Percentiles rank a stretch among this genome's conserved stretches.
These are phyloP conservation scores for Syngnathus scovelli DNA, from an alignment of 2,113 vertebrate genomes.

Conservation along the genomic window DNA sequence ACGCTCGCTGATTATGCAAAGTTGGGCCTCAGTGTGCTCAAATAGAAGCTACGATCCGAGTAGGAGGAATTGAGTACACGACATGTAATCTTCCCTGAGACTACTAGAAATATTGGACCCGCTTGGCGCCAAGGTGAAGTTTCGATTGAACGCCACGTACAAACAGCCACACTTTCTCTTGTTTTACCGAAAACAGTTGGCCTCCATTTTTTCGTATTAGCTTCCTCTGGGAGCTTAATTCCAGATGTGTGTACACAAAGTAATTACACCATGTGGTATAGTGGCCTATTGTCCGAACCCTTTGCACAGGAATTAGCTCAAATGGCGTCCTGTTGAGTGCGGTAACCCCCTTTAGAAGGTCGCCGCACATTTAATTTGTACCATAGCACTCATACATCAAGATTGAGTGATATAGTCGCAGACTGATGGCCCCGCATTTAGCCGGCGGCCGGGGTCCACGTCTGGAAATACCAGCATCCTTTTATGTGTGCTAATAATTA, in stretches of 20 bases:
- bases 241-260: constrained; percentile 77
- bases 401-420: constrained; percentile 72
- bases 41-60: constrained; percentile 46
- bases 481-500: constrained; percentile 77
- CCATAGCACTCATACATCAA: constrained; percentile 75
- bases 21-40: constrained; percentile 22
- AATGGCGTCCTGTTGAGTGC: constrained; percentile 69
- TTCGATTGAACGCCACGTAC: neutral
- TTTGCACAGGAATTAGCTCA: constrained; percentile 66
- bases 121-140: neutral
- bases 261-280: constrained; percentile 71
- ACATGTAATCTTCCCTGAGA: constrained; percentile 37
- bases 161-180: constrained; percentile 15
- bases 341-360: constrained; percentile 65
- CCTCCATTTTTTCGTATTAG: constrained; percentile 45
- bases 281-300: constrained; percentile 73
- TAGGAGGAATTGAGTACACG: constrained; percentile 10
- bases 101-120: too few species aligned
- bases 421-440: constrained; percentile 70
- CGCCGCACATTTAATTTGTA: constrained; percentile 71
- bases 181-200: constrained; percentile 40
- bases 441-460: constrained; percentile 55
- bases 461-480: constrained; percentile 74
- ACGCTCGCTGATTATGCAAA: constrained; percentile 40
- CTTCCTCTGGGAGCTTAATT: constrained; percentile 63